phyloP scores from a whole-genome alignment of 2,797 vertebrate species.

The Mormyrops boulengeri region DNA sequence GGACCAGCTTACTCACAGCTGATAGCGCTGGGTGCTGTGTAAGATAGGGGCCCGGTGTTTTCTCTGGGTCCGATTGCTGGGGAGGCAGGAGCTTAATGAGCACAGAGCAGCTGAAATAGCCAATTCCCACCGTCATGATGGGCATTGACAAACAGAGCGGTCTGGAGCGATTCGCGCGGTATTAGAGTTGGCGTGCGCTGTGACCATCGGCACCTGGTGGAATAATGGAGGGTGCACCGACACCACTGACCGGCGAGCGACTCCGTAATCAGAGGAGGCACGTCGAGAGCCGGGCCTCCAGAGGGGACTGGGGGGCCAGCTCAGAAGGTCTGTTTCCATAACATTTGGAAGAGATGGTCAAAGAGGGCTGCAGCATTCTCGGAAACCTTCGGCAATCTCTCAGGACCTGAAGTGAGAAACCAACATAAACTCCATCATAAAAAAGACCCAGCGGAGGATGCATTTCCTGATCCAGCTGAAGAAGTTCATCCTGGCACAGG shows the following conservation, averaged over 20 bases:
- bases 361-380: neutral
- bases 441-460: neutral
- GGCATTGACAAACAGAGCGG: neutral
- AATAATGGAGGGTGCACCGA: neutral
- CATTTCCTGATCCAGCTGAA: neutral
- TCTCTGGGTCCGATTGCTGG: neutral
- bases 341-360: conserved; percentile 4
- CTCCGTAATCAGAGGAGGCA: conserved; percentile 10
- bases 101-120: neutral
- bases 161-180: neutral
- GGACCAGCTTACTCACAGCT: neutral
- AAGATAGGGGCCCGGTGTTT: neutral
- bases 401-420: neutral
- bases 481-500: neutral
- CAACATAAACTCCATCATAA: neutral
- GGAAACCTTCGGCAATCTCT: neutral
- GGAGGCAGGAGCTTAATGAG: neutral
- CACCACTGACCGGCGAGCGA: neutral
- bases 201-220: neutral
- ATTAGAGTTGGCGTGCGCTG: neutral
- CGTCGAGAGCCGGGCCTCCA: neutral
- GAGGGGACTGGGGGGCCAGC: neutral
- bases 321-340: neutral
- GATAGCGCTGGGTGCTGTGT: neutral
- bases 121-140: neutral